Conservation (phyloP, 1,140 invertebrate species). For the Bombus breviceps region DNA sequence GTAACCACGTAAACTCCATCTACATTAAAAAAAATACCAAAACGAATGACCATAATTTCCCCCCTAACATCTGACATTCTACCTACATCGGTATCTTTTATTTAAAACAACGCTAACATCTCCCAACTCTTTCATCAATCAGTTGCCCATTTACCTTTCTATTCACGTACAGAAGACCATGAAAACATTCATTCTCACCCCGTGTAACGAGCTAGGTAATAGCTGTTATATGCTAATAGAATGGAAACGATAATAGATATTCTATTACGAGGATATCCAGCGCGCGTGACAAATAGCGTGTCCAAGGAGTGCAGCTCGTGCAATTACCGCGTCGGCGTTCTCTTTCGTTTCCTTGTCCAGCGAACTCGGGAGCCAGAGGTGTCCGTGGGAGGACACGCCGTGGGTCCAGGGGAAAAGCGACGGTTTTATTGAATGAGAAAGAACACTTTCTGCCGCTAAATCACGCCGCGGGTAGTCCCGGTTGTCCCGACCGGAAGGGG, state of each 20-base stretch:
- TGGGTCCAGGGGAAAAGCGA: slow-evolving; percentile 51
- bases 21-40: neutral
- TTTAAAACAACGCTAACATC: neutral
- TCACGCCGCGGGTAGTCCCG: slow-evolving; percentile 73
- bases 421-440: slow-evolving; percentile 73
- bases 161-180: neutral
- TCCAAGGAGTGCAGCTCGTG: slow-evolving; percentile 8
- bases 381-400: slow-evolving; percentile 36
- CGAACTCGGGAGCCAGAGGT: neutral
- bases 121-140: slow-evolving; percentile 4
- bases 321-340: slow-evolving; percentile 14
- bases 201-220: slow-evolving; percentile 6
- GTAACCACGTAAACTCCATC: too few species aligned
- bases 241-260: slow-evolving; percentile 23
- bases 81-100: neutral
- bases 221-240: slow-evolving; percentile 28
- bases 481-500: slow-evolving; percentile 72
- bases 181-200: neutral
- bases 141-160: neutral
- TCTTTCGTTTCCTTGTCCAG: slow-evolving; percentile 15
- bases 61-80: neutral
- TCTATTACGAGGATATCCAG: slow-evolving; percentile 25
- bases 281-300: slow-evolving; percentile 31
- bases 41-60: neutral
- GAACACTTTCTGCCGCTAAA: slow-evolving; percentile 71